Evolutionary conservation across 2,797 vertebrate species (phyloP), one percentile per base, ranked within the genome.

Genomic region (Hydrophis major): DNA sequence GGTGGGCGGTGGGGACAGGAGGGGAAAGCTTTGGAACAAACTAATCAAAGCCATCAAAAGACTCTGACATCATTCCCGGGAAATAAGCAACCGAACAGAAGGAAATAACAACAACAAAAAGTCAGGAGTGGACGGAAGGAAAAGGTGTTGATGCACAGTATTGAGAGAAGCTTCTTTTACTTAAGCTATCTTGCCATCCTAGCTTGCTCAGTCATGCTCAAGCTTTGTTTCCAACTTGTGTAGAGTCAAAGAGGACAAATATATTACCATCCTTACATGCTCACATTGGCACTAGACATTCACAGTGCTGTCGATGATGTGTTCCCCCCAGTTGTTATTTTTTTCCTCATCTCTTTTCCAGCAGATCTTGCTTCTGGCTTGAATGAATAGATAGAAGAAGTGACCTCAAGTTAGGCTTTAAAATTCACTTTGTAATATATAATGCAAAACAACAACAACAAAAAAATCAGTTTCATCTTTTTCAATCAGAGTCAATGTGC

Each of bases 41-140:
- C 97, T 97, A 97, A 97, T 97, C 97, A 96, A 74, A 53, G 95
- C 94, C 53, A 94, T 97, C 96, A 94, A 96, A 97, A 95, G 96
- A 96, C 96, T 96, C 93, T 88, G 91, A 89, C 28, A 61, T 86
- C 25, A 50, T 63, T 95, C 96, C 95, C 94, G 91, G 93, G 96
- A 96, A 95, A 96, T 96, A 94, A 97, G 92, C 88, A 87, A 22
- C 92, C 14, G 78, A 95, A 94, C 92, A 47, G 87, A 93, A 96
- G 94, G 93, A 96, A 93, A 95, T 92, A 96, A 95, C 94, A 94
- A 95, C 11, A 66, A 63, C 1, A 63, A 78, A 2, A 78, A 47
- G 1, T 0, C 87, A 92, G 96, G 95, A 96, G 92, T 96, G 96
- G 94, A 95, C 93, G 92, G 74, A 42, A 61, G 87, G 94, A 96